Conservation (phyloP, 2,113 vertebrate species). For the Colius striatus region DNA sequence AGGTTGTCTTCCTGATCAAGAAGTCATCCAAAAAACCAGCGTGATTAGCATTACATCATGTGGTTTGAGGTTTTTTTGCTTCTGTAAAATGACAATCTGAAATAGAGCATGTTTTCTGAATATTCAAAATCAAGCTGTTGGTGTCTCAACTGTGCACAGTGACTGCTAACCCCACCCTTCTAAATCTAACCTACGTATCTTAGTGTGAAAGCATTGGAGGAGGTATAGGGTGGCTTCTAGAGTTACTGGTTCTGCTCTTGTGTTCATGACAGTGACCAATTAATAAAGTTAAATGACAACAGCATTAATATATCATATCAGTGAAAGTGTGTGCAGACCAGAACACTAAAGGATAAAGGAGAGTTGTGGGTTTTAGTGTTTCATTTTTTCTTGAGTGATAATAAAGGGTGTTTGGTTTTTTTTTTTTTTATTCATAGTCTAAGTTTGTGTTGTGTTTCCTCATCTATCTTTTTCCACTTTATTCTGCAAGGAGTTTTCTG, state of each 20-base stretch:
- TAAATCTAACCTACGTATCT: conserved; percentile 59
- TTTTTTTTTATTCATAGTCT: neutral
- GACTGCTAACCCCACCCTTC: conserved; percentile 77
- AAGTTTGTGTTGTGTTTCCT: neutral
- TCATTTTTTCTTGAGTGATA: conserved; percentile 7
- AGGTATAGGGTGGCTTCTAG: conserved; percentile 75
- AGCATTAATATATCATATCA: neutral
- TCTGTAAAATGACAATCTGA: neutral
- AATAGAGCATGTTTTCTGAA: neutral
- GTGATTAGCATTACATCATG: neutral
- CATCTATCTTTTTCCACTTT: neutral
- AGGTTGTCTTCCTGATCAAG: neutral
- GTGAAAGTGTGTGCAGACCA: neutral
- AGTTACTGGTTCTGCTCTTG: conserved; percentile 51
- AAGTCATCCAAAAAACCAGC: neutral
- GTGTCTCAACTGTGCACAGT: conserved; percentile 25
- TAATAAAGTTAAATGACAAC: conserved; percentile 57
- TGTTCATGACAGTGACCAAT: conserved; percentile 71
- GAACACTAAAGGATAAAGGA: neutral
- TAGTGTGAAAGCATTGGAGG: conserved; percentile 74
- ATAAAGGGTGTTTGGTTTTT: neutral
- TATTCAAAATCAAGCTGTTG: conserved; percentile 44
- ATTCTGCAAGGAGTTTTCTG: neutral
- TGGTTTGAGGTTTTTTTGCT: neutral
- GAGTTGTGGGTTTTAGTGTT: neutral